phyloP scores from a whole-genome alignment of 2,797 vertebrate species.

The Chrosomus eos region DNA sequence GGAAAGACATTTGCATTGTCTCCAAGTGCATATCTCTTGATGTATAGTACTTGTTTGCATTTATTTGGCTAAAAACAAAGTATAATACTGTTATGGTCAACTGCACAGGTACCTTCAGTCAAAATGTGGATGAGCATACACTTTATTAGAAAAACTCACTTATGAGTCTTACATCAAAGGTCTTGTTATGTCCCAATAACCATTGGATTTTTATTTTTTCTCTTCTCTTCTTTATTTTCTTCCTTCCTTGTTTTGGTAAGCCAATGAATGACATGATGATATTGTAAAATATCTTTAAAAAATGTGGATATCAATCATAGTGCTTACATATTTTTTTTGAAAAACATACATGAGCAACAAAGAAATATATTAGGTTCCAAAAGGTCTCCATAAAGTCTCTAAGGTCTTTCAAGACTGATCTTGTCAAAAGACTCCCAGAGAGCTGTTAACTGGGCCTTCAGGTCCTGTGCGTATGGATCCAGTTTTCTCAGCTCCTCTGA shows the following conservation, averaged over 20 bases:
- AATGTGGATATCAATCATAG: not conserved
- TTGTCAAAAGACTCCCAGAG: conserved; percentile 71
- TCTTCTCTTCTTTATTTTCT: not conserved
- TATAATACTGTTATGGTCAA: not conserved
- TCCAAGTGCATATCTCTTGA: not conserved
- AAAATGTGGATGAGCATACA: not conserved
- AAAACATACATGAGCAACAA: not conserved
- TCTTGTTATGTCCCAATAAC: not conserved
- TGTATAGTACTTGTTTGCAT: not conserved
- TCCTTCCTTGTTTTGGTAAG: not conserved
- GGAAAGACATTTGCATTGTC: not conserved
- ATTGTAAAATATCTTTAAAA: not conserved
- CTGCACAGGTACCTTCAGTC: not conserved
- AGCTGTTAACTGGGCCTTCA: conserved; percentile 63
- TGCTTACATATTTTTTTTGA: conserved; percentile 12
- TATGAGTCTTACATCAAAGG: not conserved
- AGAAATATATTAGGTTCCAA: not conserved
- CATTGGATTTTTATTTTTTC: not conserved
- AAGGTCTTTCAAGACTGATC: conserved; percentile 49
- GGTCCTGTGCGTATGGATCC: conserved; percentile 61
- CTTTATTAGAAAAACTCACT: not conserved
- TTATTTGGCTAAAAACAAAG: not conserved
- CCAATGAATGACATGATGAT: not conserved
- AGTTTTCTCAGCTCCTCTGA: conserved; percentile 72
- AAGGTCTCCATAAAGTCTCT: conserved; percentile 7